Evolutionary conservation across 2,888 invertebrate species (phyloP), one percentile per base, ranked within the genome.

Genomic region (Papilio demoleus): DNA sequence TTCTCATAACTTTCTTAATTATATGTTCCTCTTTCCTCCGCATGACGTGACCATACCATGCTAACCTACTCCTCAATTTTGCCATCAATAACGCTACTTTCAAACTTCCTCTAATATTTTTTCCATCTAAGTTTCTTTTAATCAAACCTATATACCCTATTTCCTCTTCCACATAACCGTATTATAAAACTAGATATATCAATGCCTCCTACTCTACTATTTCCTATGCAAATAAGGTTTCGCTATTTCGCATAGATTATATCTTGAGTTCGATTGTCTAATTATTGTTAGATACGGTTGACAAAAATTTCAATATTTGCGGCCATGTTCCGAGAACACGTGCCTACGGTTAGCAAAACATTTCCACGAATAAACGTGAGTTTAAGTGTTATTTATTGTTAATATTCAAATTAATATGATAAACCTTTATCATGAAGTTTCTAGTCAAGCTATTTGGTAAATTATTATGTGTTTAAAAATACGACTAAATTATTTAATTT

Each of bases 261-360:
- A 68, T 68, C 68, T 50, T 12, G 17, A 12, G 53, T 31, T 34
- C 68, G 63, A 63, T 65, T 60, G 65, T 59, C 60, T 68, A 68
- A 68, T 68, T 68, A 68, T 68, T 47, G 22, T 64, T 50, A 68
- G 65, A 68, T 68, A 68, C 64, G 59, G 64, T 64, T 65, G 68
- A 65, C 65, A 68, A 68, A 68, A 68, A 68, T 53, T 19, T 14
- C 58, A 11, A 68, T 68, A 68, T 68, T 59, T n/a, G 12, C 59
- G 2, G 62, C 47, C 38, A 6, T 24, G 24, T 47, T 64, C 27
- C n/a, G 19, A 64, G 42, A 64, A 59, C 63, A 50, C 50, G 58
- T 36, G 34, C 19, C n/a, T 53, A 67, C 24, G n/a, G 64, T n/a
- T 8, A 60, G 68, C 68, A 65, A 12, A 68, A 68, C 11, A 31